Base-by-base conservation (phyloP, 2,888 invertebrate species). In the Cephus pulcher region DNA sequence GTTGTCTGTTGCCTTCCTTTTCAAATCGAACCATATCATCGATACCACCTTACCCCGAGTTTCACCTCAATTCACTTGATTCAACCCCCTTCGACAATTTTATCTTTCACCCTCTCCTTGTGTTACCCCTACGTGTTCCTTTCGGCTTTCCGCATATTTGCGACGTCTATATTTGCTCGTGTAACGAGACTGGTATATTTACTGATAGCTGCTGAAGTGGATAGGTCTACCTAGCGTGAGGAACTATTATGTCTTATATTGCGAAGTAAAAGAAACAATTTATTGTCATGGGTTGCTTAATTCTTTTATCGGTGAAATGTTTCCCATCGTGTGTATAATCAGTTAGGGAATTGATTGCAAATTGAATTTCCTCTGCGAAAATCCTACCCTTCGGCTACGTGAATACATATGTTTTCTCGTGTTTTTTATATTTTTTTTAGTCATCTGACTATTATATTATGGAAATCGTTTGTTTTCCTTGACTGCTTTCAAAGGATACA, bases 131-230 rank as follows among this genome's bases (percentile, higher is more conserved):
- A 56, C 40, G 40, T 56, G 40, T 56, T 56, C 40, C 40, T 56
- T 23, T 56, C 23, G 40, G 23, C 40, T 56, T 56, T 56, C 40
- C 23, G 40, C 74, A 40, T 78, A 75, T 78, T 78, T 78, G 34
- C 75, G 40, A 40, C 73, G 78, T 75, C 78, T 69, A 78, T 78
- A 78, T 78, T 78, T 78, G 75, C 74, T 33, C 70, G 35, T 37
- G 32, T 32, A 40, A 70, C 34, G 71, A 78, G 15, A 56, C 40
- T 56, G 23, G 40, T 56, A 56, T 56, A 56, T 56, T 56, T 56
- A 56, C 23, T 23, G 40, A 56, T 56, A 56, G 40, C 15, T 56
- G 40, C 40, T 56, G 2, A 56, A 56, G 23, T 56, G 23, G 40
- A 56, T 56, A 23, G 23, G 40, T 6, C 6, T 56, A 56, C 23